Percentiles rank a stretch among this genome's conserved stretches.
Conservation (phyloP, 2,888 invertebrate species). For the Erpobdella octoculata region DNA sequence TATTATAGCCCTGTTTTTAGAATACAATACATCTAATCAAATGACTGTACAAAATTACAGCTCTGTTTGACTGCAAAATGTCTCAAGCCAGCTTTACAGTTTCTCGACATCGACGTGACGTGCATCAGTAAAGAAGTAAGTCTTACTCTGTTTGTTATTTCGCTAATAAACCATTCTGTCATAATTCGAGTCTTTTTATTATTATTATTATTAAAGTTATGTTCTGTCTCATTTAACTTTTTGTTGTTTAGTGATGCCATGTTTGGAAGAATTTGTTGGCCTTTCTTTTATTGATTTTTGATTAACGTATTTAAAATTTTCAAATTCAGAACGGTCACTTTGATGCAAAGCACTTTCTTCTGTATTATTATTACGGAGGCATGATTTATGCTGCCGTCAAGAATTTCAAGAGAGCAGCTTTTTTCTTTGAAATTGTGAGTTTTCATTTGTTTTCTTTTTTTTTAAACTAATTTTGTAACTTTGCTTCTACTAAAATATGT, state of each 20-base stretch:
- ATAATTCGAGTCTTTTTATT: no score
- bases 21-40: no score
- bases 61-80: slow-evolving; percentile 81
- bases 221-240: neutral
- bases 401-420: slow-evolving; percentile 81
- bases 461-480: neutral
- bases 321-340: slow-evolving; percentile 64
- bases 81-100: slow-evolving; percentile 79
- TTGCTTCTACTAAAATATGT: neutral
- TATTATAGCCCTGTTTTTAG: no score
- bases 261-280: no score
- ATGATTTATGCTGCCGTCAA: slow-evolving; percentile 91
- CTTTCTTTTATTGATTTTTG: no score
- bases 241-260: no score
- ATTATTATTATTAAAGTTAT: no score
- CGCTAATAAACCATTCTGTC: no score
- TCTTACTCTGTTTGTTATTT: no score
- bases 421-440: slow-evolving; percentile 78
- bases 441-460: slow-evolving; percentile 10
- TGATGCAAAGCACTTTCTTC: slow-evolving; percentile 79
- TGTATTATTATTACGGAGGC: slow-evolving; percentile 93
- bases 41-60: slow-evolving; percentile 40
- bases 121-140: slow-evolving; percentile 82
- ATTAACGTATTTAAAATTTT: no score
- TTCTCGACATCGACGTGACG: slow-evolving; percentile 81